Percentiles rank a stretch among this genome's conserved stretches.
These are phyloP conservation scores for Chondrilla cf. caribensis DNA, from an alignment of 37 sponge, comb jelly and placozoan genomes.

Conservation along the genomic window DNA sequence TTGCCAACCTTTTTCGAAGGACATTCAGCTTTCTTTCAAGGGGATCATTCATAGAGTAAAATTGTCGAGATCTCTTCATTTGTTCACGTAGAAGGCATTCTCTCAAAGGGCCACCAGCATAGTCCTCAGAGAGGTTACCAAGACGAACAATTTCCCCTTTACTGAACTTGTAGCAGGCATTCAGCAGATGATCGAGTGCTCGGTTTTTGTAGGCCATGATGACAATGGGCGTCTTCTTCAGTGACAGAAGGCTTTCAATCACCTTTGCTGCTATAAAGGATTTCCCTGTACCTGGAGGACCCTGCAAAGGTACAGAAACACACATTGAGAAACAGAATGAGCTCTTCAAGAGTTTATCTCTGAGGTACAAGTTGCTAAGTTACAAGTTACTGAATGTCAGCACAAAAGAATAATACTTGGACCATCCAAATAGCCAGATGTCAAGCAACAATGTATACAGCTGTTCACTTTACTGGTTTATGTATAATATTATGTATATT, in stretches of 20 bases:
- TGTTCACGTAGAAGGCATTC: too few relatives aligned
- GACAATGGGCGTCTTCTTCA: slow-evolving; percentile 27
- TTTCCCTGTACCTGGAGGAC: slow-evolving; percentile 70
- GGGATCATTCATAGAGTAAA: too few relatives aligned
- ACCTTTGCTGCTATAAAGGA: slow-evolving; percentile 36
- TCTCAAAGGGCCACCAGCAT: not conserved
- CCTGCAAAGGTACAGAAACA: not conserved
- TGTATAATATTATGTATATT: too few relatives aligned
- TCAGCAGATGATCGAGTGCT: slow-evolving; percentile 23
- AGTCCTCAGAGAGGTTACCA: slow-evolving; percentile 29
- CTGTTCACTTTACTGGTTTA: too few relatives aligned
- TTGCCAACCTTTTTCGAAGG: too few relatives aligned
- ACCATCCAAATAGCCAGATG: too few relatives aligned
- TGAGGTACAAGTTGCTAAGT: too few relatives aligned
- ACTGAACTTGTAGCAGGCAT: not conserved
- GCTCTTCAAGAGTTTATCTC: not conserved
- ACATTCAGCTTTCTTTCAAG: too few relatives aligned
- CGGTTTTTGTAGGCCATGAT: slow-evolving; percentile 42
- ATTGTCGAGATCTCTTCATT: too few relatives aligned
- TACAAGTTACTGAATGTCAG: too few relatives aligned
- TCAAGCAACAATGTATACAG: too few relatives aligned
- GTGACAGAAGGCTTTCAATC: slow-evolving; percentile 13
- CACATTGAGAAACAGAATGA: not conserved
- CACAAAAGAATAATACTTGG: too few relatives aligned
- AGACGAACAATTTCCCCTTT: slow-evolving; percentile 5